A percentile compares a stretch with the other conserved stretches of the same genome.
Evolutionary conservation across 2,797 vertebrate species (phyloP).

Genomic region (Cyclura pinguis): DNA sequence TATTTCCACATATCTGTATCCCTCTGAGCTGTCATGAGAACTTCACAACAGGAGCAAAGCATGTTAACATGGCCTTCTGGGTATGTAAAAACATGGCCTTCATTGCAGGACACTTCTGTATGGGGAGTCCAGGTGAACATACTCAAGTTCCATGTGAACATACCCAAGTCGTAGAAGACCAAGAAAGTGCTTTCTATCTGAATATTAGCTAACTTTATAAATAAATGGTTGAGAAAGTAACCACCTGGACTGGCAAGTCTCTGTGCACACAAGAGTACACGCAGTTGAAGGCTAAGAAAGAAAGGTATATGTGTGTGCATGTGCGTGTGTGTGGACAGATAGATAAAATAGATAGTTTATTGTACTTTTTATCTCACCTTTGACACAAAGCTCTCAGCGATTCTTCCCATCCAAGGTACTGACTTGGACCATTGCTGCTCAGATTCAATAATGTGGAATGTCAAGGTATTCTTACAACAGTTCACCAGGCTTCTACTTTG

Average conservation of each 20-base stretch:
- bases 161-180: not conserved
- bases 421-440: too few relatives aligned
- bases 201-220: not conserved
- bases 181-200: not conserved
- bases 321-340: too few relatives aligned
- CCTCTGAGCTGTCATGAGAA: slow-evolving; percentile 6
- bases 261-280: not conserved
- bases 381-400: too few relatives aligned
- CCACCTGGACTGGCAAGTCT: not conserved
- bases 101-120: not conserved
- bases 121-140: not conserved
- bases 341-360: too few relatives aligned
- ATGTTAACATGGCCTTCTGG: not conserved
- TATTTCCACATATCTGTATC: slow-evolving; percentile 4
- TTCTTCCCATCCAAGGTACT: too few relatives aligned
- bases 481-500: too few relatives aligned
- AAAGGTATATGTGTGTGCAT: not conserved
- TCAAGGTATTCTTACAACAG: too few relatives aligned
- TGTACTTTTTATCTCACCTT: too few relatives aligned
- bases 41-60: not conserved
- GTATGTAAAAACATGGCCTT: not conserved
- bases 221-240: not conserved
- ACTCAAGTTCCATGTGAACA: not conserved
- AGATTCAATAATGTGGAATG: too few relatives aligned
- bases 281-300: not conserved